A percentile compares a stretch with the other conserved stretches of the same genome.
Evolutionary conservation across 1,140 invertebrate species (phyloP).

Genomic region (Phthorimaea operculella): DNA sequence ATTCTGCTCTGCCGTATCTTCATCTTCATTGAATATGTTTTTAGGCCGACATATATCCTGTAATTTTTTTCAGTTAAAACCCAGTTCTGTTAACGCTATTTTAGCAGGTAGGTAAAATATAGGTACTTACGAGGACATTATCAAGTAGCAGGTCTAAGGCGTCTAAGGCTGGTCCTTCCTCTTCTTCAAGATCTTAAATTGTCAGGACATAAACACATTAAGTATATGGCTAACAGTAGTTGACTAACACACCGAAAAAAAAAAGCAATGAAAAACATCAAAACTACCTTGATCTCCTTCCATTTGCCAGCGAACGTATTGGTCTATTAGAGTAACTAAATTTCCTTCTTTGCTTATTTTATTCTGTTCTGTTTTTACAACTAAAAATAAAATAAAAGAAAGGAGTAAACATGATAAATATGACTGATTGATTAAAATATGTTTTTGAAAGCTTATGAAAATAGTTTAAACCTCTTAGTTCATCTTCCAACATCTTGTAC

Average conservation of each 20-base stretch:
- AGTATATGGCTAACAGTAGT: no score
- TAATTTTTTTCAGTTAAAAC: no score
- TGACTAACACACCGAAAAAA: no score
- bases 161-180: constrained; percentile 49
- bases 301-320: not conserved
- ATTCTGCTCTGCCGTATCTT: no score
- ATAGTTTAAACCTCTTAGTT: constrained; percentile 30
- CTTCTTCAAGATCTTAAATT: constrained; percentile 43
- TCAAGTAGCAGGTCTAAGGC: constrained; percentile 44
- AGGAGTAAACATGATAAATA: not conserved
- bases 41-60: no score
- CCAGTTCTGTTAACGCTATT: no score
- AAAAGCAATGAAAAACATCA: constrained; percentile 11
- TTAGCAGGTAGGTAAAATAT: not conserved
- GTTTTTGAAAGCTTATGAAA: not conserved
- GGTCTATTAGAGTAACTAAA: constrained; percentile 6
- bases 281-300: constrained; percentile 4
- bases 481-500: constrained; percentile 33
- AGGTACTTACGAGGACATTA: constrained; percentile 31
- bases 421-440: not conserved
- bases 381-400: constrained; percentile 9
- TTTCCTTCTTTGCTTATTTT: constrained; percentile 4
- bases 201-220: no score
- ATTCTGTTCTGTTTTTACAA: not conserved
- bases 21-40: no score